Evolutionary conservation across 1,140 invertebrate genomes (phyloP), one percentile per base, ranked within the genome.

Genomic region (Brachionus rotundiformis): DNA sequence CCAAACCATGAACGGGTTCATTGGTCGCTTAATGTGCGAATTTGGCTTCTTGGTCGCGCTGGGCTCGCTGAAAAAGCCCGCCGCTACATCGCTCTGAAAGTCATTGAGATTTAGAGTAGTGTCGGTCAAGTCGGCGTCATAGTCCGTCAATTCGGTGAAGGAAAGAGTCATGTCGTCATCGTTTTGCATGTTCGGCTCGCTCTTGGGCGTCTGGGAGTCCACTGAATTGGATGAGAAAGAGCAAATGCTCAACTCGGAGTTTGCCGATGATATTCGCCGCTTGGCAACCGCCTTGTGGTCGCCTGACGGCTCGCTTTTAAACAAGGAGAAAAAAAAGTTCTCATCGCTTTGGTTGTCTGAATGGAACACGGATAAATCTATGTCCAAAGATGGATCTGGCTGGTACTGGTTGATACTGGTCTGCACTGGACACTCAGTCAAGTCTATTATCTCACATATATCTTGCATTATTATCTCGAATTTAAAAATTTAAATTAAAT

Each of bases 1-100:
- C 87, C 87, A 89, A 6, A 89, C 88, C 88, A 89, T 89, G 84
- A 89, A 98, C 0, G 97, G 97, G 87, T 99, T 99, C 95, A 98
- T 98, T 25, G 97, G 97, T 85, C 97, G 90, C 85, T 99, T 99
- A 85, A 99, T 96, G 36, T 73, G 68, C 4, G 68, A 44, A 8
- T 44, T 39, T 6, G 19, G 19, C 27, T 73, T 44, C 27, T 73
- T 73, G 16, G 19, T 5, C n/a, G 29, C 13, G 25, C 8, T 33
- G n/a, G n/a, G 29, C 27, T 23, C 31, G n/a, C n/a, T n/a, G n/a
- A n/a, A n/a, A n/a, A n/a, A n/a, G 10, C 11, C 5, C n/a, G 23
- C n/a, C 13, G 11, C 29, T 8, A 39, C 33, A 36, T 16, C 6
- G 10, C 3, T 71, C 33, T 44, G 63, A 16, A 73, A 73, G 41